Evolutionary conservation across 2,888 invertebrate species (phyloP), one percentile per base, ranked within the genome.

Genomic region (Phyllotreta cruciferae): DNA sequence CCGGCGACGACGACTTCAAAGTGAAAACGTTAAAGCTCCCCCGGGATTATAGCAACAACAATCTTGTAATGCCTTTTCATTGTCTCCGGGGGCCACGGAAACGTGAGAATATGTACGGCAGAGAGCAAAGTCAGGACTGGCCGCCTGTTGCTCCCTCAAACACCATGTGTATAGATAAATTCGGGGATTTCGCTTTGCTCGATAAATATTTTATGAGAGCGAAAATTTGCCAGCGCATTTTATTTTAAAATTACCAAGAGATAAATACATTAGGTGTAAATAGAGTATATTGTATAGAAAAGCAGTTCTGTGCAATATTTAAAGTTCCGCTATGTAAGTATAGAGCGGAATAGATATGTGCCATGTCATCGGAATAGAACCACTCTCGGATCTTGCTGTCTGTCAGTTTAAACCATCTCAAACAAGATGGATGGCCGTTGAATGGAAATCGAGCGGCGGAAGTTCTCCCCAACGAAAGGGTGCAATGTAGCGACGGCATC

Each of bases 381-480:
- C 77, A 78, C 78, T 78, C 79, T 78, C 79, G 76, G 78, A 78
- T 79, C 79, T 78, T 79, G 79, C 79, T 79, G 80, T 80, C 80
- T 80, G 81, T 80, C 81, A 81, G 78, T 80, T 80, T 81, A 80
- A 80, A 80, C 80, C 80, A 79, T 80, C 84, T 85, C 85, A 85
- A 85, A 85, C 83, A 85, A 85, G 85, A 85, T 85, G 85, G 85
- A 85, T 85, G 85, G 84, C 83, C 82, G 82, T 82, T 83, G 85
- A 85, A 85, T 85, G 85, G 85, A 85, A 85, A 85, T 85, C 85
- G 84, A 84, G 84, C 80, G 77, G 78, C 78, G 77, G 78, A 77
- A 77, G 76, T 75, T 75, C 74, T 74, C 75, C 76, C 71, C 69
- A 71, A 73, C 71, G 74, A 74, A 74, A 75, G 75, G 74, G 73